A percentile compares a stretch with the other conserved stretches of the same genome.
These are phyloP conservation scores for Amphimedon queenslandica DNA, from an alignment of 37 sponge, comb jelly and placozoan species.

Conservation along the genomic window DNA sequence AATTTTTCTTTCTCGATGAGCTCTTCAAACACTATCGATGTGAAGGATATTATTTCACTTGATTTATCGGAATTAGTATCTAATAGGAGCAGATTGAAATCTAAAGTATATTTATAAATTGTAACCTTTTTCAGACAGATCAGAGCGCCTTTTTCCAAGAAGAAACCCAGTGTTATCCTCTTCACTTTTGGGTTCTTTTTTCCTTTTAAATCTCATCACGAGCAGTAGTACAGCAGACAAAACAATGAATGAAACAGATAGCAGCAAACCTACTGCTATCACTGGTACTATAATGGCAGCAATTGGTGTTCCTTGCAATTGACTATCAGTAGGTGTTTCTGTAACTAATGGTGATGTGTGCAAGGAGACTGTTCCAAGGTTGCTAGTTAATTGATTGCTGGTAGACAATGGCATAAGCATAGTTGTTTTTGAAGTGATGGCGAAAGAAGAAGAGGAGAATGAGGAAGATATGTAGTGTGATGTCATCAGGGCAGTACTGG, in stretches of 20 bases:
- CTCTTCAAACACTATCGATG: slow-evolving; percentile 54
- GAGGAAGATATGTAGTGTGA: background rate
- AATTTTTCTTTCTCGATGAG: slow-evolving; percentile 57
- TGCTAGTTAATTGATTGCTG: too few species aligned
- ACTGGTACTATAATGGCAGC: slow-evolving; percentile 3
- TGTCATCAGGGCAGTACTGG: too few species aligned
- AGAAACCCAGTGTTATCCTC: background rate
- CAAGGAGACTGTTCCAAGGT: background rate
- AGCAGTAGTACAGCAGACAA: background rate
- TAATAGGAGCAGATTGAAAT: too few species aligned
- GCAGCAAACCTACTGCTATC: background rate
- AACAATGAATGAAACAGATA: background rate
- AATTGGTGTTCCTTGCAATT: background rate
- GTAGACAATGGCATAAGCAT: background rate
- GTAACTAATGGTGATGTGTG: background rate
- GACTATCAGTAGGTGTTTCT: background rate
- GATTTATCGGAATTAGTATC: too few species aligned
- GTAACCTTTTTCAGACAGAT: background rate
- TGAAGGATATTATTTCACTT: slow-evolving; percentile 22
- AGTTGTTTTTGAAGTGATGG: too few species aligned
- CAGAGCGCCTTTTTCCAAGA: background rate
- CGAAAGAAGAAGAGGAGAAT: background rate
- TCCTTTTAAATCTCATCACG: background rate
- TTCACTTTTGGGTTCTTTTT: background rate
- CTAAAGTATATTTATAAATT: too few species aligned